Conservation (phyloP, 2,888 invertebrate genomes). For the Pycnomerus fuliginosus region DNA sequence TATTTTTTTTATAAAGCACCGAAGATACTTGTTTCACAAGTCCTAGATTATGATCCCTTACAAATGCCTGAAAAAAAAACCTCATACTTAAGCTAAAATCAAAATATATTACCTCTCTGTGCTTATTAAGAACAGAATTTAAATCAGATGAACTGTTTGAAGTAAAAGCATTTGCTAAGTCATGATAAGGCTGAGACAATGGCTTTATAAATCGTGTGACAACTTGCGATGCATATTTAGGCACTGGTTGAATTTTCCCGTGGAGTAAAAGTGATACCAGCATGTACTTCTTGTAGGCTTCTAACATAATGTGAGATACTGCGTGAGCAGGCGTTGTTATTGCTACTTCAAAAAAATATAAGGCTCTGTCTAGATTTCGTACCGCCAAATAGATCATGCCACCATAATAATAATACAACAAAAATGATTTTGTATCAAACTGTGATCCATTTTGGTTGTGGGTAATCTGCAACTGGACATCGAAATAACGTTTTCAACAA, state of each 20-base stretch:
- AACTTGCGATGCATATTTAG: slow-evolving; percentile 91
- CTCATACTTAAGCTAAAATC: slow-evolving; percentile 6
- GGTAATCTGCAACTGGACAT: slow-evolving; percentile 38
- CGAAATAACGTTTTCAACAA: too few relatives aligned
- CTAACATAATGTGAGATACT: slow-evolving; percentile 95
- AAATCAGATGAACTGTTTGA: slow-evolving; percentile 73
- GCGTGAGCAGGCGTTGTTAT: slow-evolving; percentile 93
- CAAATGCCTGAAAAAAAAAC: slow-evolving; percentile 57
- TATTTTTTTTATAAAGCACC: slow-evolving; percentile 93
- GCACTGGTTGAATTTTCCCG: slow-evolving; percentile 77
- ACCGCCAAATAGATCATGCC: slow-evolving; percentile 96
- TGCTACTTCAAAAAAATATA: slow-evolving; percentile 95
- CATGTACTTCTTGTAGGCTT: slow-evolving; percentile 96
- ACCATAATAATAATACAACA: slow-evolving; percentile 95
- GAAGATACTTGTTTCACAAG: slow-evolving; percentile 82
- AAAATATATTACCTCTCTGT: slow-evolving; percentile 71
- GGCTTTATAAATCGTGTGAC: slow-evolving; percentile 84
- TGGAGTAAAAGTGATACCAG: slow-evolving; percentile 87
- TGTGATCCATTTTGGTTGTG: slow-evolving; percentile 60
- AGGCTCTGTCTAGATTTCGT: slow-evolving; percentile 88
- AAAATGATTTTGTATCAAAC: slow-evolving; percentile 85
- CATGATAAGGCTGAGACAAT: slow-evolving; percentile 83
- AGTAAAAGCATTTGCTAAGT: slow-evolving; percentile 79
- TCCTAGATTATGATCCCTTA: slow-evolving; percentile 76
- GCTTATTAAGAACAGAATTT: slow-evolving; percentile 69